These are phyloP conservation scores for Iphiclides podalirius DNA, from an alignment of 2,888 invertebrate species.

Conservation along the genomic window DNA sequence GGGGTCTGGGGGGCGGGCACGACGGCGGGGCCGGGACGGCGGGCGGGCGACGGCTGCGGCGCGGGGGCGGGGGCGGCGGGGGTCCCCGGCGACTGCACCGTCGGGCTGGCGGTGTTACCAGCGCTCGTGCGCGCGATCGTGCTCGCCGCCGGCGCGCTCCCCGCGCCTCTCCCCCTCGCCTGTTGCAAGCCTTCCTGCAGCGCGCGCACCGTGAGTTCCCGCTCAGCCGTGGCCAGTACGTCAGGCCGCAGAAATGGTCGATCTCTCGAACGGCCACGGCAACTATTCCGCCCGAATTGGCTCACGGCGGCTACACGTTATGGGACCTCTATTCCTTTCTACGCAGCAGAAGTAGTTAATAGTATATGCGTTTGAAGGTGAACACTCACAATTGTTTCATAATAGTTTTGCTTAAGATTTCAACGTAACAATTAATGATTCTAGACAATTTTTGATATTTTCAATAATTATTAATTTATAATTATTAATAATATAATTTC, in stretches of 20 bases:
- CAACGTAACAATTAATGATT: no score
- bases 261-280: no score
- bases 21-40: conserved; percentile 40
- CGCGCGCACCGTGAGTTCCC: conserved; percentile 7
- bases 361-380: no score
- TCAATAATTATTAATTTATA: no score
- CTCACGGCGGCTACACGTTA: no score
- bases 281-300: no score
- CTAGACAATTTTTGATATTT: no score
- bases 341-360: no score
- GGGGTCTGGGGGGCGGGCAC: conserved; percentile 42
- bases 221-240: background rate
- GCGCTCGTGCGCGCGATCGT: conserved; percentile 83
- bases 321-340: no score
- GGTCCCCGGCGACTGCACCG: conserved; percentile 41
- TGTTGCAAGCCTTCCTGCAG: conserved; percentile 34
- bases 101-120: conserved; percentile 63
- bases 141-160: conserved; percentile 65
- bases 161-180: conserved; percentile 78
- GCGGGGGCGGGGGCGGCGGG: conserved; percentile 41
- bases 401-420: no score
- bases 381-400: no score
- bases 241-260: background rate
- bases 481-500: no score
- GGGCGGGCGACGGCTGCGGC: conserved; percentile 39